A percentile compares a stretch with the other conserved stretches of the same genome.
Evolutionary conservation across 2,113 vertebrate genomes (phyloP).

Genomic region (Melanotaenia duboulayi): DNA sequence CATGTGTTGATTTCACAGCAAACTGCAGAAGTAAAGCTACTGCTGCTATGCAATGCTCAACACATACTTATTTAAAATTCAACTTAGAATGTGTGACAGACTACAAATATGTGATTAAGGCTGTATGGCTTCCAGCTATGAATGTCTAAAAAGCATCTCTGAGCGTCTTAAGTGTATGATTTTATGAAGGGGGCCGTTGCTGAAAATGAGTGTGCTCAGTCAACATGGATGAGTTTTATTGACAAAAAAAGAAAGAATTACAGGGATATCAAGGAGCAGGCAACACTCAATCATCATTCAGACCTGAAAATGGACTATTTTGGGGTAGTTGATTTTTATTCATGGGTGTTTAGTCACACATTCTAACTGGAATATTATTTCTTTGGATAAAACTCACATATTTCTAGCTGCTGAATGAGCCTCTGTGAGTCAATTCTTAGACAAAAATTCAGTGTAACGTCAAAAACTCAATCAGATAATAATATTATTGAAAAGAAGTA

Average conservation of each 20-base stretch:
- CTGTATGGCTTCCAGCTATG: conserved; percentile 16
- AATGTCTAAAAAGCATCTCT: conserved; percentile 3
- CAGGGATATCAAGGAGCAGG: conserved; percentile 1
- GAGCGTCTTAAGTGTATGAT: neutral
- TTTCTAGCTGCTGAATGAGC: neutral
- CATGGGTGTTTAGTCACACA: conserved; percentile 1
- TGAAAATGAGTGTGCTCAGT: conserved; percentile 26
- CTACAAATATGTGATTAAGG: conserved; percentile 14
- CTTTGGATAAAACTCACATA: conserved; percentile 2
- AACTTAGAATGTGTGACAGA: neutral
- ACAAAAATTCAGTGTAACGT: neutral
- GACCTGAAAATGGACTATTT: neutral
- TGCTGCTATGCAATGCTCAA: neutral
- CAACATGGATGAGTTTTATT: conserved; percentile 19
- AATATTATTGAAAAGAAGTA: too few relatives aligned
- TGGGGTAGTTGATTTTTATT: neutral
- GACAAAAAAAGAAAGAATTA: conserved; percentile 17
- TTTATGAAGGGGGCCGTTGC: neutral
- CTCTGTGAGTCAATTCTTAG: neutral
- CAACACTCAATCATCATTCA: conserved; percentile 12
- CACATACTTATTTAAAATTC: neutral
- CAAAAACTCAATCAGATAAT: neutral
- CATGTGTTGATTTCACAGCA: neutral
- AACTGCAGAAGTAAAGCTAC: too few relatives aligned
- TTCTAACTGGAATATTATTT: conserved; percentile 22